phyloP scores from a whole-genome alignment of 2,888 invertebrate genomes.

The Epinotia nisella region DNA sequence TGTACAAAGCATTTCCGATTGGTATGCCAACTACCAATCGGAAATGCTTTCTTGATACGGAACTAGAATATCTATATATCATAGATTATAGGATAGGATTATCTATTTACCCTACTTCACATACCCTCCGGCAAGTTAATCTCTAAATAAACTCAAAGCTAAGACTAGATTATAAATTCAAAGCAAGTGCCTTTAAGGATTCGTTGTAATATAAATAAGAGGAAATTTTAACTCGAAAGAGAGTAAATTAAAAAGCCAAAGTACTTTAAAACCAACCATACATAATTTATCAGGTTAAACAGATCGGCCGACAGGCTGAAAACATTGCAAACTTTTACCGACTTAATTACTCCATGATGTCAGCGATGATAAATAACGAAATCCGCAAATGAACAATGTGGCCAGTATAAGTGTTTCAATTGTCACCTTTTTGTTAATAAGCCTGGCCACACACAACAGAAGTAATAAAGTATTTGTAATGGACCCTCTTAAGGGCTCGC shows the following conservation, averaged over 20 bases:
- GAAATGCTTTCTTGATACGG: too few relatives aligned
- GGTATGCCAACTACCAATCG: too few relatives aligned
- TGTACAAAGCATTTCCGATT: too few relatives aligned
- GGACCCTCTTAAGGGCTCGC: conserved; percentile 14
- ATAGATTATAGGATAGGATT: too few relatives aligned
- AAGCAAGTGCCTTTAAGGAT: not conserved
- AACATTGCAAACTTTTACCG: conserved; percentile 22
- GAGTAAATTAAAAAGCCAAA: conserved; percentile 24
- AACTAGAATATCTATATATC: too few relatives aligned
- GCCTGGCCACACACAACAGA: conserved; percentile 48
- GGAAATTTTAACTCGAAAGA: not conserved
- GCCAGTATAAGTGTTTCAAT: conserved; percentile 47
- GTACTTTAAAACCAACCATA: conserved; percentile 24
- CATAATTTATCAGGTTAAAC: conserved; percentile 31
- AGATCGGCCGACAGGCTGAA: conserved; percentile 5
- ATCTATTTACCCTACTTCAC: too few relatives aligned
- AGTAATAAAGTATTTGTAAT: conserved; percentile 31
- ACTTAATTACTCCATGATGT: conserved; percentile 29
- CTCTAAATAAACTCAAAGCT: too few relatives aligned
- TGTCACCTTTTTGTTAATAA: conserved; percentile 56
- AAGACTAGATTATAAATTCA: not conserved
- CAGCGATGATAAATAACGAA: conserved; percentile 37
- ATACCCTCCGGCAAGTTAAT: too few relatives aligned
- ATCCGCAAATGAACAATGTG: conserved; percentile 44
- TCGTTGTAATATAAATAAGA: not conserved